A percentile compares a stretch with the other conserved stretches of the same genome.
phyloP scores from a whole-genome alignment of 2,113 vertebrate species.

The Clupea harengus region DNA sequence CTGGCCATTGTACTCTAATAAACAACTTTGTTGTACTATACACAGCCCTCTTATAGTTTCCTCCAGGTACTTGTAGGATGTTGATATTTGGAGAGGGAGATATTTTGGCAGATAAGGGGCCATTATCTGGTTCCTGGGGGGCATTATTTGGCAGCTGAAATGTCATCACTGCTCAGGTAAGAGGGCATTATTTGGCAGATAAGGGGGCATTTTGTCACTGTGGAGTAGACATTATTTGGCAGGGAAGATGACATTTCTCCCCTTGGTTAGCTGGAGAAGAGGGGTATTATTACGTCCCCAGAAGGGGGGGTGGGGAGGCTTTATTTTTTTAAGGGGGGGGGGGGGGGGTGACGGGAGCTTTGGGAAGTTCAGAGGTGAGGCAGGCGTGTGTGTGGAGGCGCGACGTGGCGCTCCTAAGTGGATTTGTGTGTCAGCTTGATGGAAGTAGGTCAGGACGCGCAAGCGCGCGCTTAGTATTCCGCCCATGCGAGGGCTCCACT shows the following conservation, averaged over 20 bases:
- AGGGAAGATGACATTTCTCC: too few species aligned
- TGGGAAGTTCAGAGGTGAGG: slow-evolving; percentile 43
- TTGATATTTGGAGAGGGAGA: slow-evolving; percentile 25
- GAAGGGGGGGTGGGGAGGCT: background rate
- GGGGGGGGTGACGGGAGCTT: slow-evolving; percentile 1
- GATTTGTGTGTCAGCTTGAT: slow-evolving; percentile 67
- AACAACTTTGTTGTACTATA: too few species aligned
- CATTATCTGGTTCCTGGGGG: slow-evolving; percentile 9
- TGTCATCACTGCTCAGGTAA: background rate
- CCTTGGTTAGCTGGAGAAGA: too few species aligned
- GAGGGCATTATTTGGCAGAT: background rate
- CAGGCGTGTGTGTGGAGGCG: slow-evolving; percentile 13
- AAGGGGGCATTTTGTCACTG: too few species aligned
- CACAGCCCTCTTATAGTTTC: too few species aligned
- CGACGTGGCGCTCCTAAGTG: slow-evolving; percentile 51
- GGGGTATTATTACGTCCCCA: too few species aligned
- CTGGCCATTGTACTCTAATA: too few species aligned
- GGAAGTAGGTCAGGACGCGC: slow-evolving; percentile 72
- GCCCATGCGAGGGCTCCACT: slow-evolving; percentile 64
- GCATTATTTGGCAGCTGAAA: slow-evolving; percentile 20
- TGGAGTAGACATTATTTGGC: too few species aligned
- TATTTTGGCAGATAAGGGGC: slow-evolving; percentile 27
- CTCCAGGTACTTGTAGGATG: too few species aligned
- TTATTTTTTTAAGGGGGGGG: background rate
- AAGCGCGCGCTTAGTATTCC: slow-evolving; percentile 69